Base-by-base conservation (phyloP, 92 coral and sea anemone genomes). In the Ricordea florida region DNA sequence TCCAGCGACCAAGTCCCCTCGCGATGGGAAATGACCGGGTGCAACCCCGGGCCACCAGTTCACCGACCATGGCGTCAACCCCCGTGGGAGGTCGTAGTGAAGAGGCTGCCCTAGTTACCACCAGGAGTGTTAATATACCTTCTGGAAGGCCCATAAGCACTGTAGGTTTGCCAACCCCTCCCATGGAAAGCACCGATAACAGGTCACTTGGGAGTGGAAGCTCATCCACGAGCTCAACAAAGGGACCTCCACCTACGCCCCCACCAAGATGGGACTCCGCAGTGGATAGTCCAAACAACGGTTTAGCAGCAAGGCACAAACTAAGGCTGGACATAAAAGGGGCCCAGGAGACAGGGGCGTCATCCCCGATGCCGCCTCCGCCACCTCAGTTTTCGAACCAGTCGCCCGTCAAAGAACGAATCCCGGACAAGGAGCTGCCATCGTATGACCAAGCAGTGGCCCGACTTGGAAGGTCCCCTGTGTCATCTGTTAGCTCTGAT, bases 201-300 rank as follows among this genome's bases (percentile, higher is more conserved):
- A 82, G 55, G 23, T 34, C 75, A n/a, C 43, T 78, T 55, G 69
- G 75, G 20, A 56, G 73, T 7, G 69, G 65, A 34, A 76, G 76
- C 40, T 81, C 82, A 32, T 78, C 87, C 13, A 61, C 57, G 49
- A 49, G 52, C 8, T 26, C 81, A 20, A 38, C 55, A 4, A 85
- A 79, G 5, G 66, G 47, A 51, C 90, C 74, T 11, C 76, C 87
- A 21, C 97, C 97, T 15, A 79, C 76, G 46, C 97, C 97, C 18
- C 98, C 98, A 18, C 98, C 97, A n/a, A 90, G 97, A 21, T 53
- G 68, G 66, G 97, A 91, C 76, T 91, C 97, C 14, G 76, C 62
- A 23, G 66, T 51, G 11, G 85, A 88, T 66, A 45, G 76, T 2
- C 33, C 70, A 0, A 55, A 70, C 13, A 52, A 53, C 43, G 28